Evolutionary conservation across 2,797 vertebrate genomes (phyloP), one percentile per base, ranked within the genome.

Genomic region (Ibycter americanus): DNA sequence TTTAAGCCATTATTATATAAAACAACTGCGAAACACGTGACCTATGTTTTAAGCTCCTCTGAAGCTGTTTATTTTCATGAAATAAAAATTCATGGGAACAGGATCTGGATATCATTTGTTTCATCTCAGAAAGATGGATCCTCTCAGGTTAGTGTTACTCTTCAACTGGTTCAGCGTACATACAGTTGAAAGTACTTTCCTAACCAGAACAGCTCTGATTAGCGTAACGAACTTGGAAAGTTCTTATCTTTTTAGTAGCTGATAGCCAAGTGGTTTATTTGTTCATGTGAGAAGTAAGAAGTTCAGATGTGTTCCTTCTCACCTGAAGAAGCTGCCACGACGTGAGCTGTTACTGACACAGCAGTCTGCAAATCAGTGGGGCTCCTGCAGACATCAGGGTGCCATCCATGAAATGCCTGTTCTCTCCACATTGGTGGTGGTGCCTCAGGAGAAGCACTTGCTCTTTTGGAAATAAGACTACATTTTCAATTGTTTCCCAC

Each of bases 91-190:
- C 1, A 4, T 21, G 12, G 40, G 18, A 12, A 19, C 9, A 31
- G 29, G 29, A 87, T 32, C 32, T 62, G 23, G 8, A 6, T 66
- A 22, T 70, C 5, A 5, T 46, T 20, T 16, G 8, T 36, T 27
- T 7, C 18, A 9, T 56, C 74, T 88, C 38, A 46, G 67, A 51
- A 87, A 18, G 55, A 38, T n/a, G 6, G 12, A 8, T 77, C 46
- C 34, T 66, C 11, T 42, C 38, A 10, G 25, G 10, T 63, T 34
- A 49, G 47, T 36, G 34, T 29, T 71, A 6, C 14, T 74, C 20
- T 52, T 63, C 15, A 21, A 8, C 12, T 42, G 17, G 4, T 54
- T 62, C 71, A 27, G 67, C 0, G 0, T 81, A 16, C 21, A 1
- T 79, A 27, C 15, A 68, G 42, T n/a, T 68, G 58, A n/a, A 89